Conservation (phyloP, 1,140 invertebrate genomes). For the Galleria mellonella region DNA sequence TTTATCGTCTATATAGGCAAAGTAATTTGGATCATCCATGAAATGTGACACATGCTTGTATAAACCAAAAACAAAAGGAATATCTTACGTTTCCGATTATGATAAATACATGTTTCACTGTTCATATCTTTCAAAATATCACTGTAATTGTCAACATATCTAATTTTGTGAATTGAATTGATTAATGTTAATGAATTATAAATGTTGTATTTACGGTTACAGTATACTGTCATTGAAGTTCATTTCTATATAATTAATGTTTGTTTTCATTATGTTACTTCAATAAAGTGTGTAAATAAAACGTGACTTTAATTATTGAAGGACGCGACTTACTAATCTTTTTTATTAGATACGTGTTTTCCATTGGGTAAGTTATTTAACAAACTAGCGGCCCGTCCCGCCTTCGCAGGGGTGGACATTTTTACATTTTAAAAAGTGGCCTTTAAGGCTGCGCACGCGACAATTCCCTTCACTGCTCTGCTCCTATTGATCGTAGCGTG, state of each 20-base stretch:
- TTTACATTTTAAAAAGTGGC: too few species aligned
- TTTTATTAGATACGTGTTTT: too few species aligned
- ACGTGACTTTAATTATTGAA: too few species aligned
- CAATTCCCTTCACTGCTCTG: too few species aligned
- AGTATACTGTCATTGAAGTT: slow-evolving; percentile 68
- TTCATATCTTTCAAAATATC: slow-evolving; percentile 64
- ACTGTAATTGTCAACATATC: slow-evolving; percentile 69
- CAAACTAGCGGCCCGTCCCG: too few species aligned
- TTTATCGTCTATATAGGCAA: too few species aligned
- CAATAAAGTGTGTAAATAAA: slow-evolving; percentile 71
- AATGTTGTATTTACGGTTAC: slow-evolving; percentile 72
- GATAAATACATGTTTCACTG: slow-evolving; percentile 24
- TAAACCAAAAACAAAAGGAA: background rate
- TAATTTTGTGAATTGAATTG: slow-evolving; percentile 69
- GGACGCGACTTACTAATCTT: too few species aligned
- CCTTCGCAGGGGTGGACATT: too few species aligned
- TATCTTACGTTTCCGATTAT: slow-evolving; percentile 2
- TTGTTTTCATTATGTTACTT: slow-evolving; percentile 73
- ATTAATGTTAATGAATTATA: slow-evolving; percentile 66
- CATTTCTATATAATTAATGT: slow-evolving; percentile 64
- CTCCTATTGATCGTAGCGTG: too few species aligned
- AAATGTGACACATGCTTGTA: slow-evolving; percentile 3
- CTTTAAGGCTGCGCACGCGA: too few species aligned
- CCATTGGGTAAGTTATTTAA: too few species aligned
- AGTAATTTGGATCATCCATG: too few species aligned